A percentile compares a stretch with the other conserved stretches of the same genome.
Evolutionary conservation across 2,888 invertebrate genomes (phyloP).

Genomic region (Ecliptopera silaceata): DNA sequence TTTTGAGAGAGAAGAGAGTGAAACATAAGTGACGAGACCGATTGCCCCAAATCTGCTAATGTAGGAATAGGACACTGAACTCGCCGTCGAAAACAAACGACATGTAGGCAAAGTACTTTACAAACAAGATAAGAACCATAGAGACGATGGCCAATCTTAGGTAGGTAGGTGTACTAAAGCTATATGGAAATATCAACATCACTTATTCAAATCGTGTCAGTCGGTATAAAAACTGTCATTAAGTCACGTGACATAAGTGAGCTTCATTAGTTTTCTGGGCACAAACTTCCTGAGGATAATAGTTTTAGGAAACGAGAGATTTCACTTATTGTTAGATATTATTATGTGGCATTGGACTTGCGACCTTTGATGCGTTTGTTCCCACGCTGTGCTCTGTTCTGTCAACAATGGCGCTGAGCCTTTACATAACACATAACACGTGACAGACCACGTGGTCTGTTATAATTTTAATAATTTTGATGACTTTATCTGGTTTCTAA

Average conservation of each 20-base stretch:
- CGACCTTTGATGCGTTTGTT: constrained; percentile 43
- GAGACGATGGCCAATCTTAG: too few species aligned
- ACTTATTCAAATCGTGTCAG: not conserved
- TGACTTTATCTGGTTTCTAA: not conserved
- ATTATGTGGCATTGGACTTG: constrained; percentile 47
- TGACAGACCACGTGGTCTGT: constrained; percentile 6
- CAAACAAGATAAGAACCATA: too few species aligned
- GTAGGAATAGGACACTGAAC: constrained; percentile 33
- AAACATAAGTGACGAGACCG: constrained; percentile 40
- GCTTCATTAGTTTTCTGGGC: constrained; percentile 2
- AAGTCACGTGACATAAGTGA: not conserved
- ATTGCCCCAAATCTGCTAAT: constrained; percentile 44
- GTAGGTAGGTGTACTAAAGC: too few species aligned
- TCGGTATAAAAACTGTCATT: not conserved
- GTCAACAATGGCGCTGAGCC: constrained; percentile 11
- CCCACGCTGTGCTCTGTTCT: constrained; percentile 40
- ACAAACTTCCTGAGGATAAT: constrained; percentile 29
- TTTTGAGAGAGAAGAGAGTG: not conserved
- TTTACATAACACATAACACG: not conserved
- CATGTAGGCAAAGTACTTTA: not conserved
- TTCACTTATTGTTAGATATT: constrained; percentile 39
- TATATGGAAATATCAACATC: not conserved
- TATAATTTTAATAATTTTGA: not conserved
- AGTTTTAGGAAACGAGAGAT: constrained; percentile 44
- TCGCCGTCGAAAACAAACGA: constrained; percentile 11